Percentiles rank a stretch among this genome's conserved stretches.
Conservation (phyloP, 2,113 vertebrate species). For the Caretta caretta region DNA sequence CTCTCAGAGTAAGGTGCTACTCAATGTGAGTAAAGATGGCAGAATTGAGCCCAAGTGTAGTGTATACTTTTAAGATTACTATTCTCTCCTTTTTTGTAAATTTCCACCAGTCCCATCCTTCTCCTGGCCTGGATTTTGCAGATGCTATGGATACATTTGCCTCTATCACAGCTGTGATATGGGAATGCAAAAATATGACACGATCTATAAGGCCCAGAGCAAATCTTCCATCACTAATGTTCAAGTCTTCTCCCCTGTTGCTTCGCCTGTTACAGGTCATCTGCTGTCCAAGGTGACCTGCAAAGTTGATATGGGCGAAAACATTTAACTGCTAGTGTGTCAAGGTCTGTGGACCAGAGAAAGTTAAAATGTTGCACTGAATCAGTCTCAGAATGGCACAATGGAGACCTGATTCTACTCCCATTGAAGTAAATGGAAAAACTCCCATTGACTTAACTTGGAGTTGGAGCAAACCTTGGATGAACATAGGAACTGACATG, state of each 20-base stretch:
- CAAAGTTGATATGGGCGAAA: neutral
- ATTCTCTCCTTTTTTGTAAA: neutral
- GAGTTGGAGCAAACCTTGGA: neutral
- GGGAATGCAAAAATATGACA: neutral
- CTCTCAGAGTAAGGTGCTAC: fast-evolving
- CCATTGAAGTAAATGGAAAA: neutral
- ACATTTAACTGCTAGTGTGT: neutral
- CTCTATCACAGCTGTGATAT: fast-evolving
- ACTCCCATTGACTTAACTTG: fast-evolving
- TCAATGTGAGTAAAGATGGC: neutral
- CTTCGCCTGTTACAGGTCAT: neutral
- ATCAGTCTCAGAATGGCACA: neutral
- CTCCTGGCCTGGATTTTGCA: neutral
- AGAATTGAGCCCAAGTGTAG: neutral
- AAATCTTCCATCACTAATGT: neutral
- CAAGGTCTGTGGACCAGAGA: neutral
- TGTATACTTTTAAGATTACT: neutral
- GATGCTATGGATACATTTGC: neutral
- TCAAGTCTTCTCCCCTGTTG: neutral
- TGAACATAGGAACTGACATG: fast-evolving
- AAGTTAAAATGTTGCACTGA: neutral
- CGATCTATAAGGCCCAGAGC: fast-evolving
- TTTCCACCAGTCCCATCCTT: neutral
- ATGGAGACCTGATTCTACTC: neutral
- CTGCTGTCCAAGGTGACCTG: neutral